Conservation (phyloP, 2,888 invertebrate species). For the Lagria hirta region DNA sequence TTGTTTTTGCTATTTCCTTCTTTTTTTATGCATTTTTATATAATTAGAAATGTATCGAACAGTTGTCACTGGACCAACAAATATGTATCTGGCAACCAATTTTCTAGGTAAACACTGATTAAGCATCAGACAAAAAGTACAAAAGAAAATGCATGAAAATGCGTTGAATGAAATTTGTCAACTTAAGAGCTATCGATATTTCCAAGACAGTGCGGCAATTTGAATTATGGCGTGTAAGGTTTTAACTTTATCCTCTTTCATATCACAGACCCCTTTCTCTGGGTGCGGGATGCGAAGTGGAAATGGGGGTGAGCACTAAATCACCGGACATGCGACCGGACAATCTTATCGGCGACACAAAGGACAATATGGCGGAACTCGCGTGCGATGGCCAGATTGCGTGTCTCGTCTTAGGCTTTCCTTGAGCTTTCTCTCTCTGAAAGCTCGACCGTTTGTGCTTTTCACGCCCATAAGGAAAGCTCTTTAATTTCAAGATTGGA, state of each 20-base stretch:
- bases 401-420: constrained; percentile 46
- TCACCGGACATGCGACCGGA: constrained; percentile 52
- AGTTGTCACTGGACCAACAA: no score
- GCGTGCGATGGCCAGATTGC: constrained; percentile 56
- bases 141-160: no score
- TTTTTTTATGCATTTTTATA: no score
- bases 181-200: background rate
- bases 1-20: no score
- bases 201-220: background rate
- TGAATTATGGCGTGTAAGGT: constrained; percentile 9
- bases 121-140: no score
- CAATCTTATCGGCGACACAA: constrained; percentile 55
- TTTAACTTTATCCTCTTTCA: constrained; percentile 18
- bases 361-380: constrained; percentile 54
- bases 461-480: constrained; percentile 36
- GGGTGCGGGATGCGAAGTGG: constrained; percentile 22
- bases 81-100: no score
- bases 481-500: constrained; percentile 26
- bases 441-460: constrained; percentile 44
- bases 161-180: no score
- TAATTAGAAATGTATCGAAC: no score
- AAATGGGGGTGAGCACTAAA: constrained; percentile 40
- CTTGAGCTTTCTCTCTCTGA: constrained; percentile 34
- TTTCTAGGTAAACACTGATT: no score
- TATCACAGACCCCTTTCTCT: constrained; percentile 18